Evolutionary conservation across 2,113 vertebrate genomes (phyloP).

Genomic region (Dromas ardeola): DNA sequence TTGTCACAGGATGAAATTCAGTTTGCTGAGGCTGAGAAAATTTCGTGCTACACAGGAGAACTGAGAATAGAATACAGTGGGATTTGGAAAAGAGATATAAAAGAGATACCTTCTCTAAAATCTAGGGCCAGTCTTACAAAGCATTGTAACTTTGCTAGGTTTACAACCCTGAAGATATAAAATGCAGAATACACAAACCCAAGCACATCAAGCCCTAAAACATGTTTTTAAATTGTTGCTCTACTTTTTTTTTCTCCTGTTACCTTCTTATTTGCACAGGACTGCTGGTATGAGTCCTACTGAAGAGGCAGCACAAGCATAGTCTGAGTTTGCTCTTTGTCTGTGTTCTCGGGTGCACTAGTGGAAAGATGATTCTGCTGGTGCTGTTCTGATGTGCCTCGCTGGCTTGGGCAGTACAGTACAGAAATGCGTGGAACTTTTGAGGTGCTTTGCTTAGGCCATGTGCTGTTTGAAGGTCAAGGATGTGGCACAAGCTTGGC

Average conservation of each 20-base stretch:
- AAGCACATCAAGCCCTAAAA: neutral
- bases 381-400: neutral
- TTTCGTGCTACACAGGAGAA: neutral
- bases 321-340: neutral
- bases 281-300: neutral
- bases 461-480: neutral
- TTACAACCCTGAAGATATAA: neutral
- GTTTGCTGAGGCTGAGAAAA: constrained; percentile 16
- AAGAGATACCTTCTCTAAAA: neutral
- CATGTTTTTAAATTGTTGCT: neutral
- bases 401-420: neutral
- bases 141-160: neutral
- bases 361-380: neutral
- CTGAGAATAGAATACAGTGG: neutral
- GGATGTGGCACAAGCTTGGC: neutral
- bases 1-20: constrained; percentile 25
- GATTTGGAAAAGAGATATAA: neutral
- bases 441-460: neutral
- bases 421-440: neutral
- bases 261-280: neutral
- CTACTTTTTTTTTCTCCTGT: neutral
- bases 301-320: neutral
- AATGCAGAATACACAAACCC: neutral
- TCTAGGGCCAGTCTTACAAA: neutral
- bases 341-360: neutral